Percentiles rank a stretch among this genome's conserved stretches.
phyloP scores from a whole-genome alignment of 2,888 invertebrate genomes.

The Odontothrips loti region DNA sequence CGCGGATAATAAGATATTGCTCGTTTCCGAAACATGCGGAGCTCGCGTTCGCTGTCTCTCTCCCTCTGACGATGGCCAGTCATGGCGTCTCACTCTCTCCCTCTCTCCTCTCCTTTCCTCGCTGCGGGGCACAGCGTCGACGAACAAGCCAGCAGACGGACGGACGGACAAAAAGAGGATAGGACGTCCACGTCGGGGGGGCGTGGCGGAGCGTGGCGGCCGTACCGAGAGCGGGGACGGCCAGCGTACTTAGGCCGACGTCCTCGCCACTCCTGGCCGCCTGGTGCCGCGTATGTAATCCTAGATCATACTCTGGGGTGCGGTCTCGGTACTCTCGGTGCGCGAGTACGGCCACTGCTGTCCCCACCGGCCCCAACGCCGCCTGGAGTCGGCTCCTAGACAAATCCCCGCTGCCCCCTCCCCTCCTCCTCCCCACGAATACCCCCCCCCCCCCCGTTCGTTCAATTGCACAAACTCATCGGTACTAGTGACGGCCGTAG shows the following conservation, averaged over 20 bases:
- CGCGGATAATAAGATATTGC: no score
- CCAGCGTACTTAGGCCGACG: not conserved
- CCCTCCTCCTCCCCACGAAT: no score
- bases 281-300: conserved; percentile 24
- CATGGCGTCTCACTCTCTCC: no score
- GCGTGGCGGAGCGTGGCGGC: not conserved
- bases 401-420: not conserved
- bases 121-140: not conserved
- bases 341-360: no score
- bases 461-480: no score
- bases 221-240: not conserved
- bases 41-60: no score
- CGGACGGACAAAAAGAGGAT: not conserved
- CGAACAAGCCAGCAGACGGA: not conserved
- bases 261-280: not conserved
- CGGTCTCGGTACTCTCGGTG: not conserved
- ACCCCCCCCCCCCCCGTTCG: no score
- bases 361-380: not conserved
- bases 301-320: conserved; percentile 16
- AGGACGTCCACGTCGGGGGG: not conserved
- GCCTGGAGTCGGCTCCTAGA: not conserved
- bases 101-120: not conserved
- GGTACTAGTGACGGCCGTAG: no score
- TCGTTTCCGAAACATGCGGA: no score
- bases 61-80: no score